Percentiles rank a stretch among this genome's conserved stretches.
These are phyloP conservation scores for Anseranas semipalmata DNA, from an alignment of 2,113 vertebrate species.

Conservation along the genomic window DNA sequence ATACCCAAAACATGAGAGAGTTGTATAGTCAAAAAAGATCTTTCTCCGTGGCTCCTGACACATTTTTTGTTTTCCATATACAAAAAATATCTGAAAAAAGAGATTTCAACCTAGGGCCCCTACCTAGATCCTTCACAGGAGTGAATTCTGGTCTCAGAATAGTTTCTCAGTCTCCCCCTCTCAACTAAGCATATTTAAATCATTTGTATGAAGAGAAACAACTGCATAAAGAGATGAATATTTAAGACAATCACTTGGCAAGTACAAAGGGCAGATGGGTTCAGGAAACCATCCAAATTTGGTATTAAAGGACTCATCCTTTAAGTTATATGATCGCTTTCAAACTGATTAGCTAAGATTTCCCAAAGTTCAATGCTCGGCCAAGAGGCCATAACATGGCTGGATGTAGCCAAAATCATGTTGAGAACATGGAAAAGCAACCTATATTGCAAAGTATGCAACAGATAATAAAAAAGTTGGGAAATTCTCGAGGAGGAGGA, in stretches of 20 bases:
- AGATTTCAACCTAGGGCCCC: background rate
- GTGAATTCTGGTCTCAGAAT: background rate
- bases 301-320: background rate
- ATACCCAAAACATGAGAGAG: background rate
- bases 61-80: background rate
- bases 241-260: background rate
- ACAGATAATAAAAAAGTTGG: background rate
- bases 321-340: background rate
- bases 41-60: background rate
- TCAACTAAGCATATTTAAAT: background rate
- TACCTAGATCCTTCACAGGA: fast-evolving
- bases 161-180: background rate
- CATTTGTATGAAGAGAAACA: background rate
- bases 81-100: background rate
- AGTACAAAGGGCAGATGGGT: background rate
- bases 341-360: background rate
- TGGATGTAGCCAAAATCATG: background rate
- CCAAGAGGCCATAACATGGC: background rate
- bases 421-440: background rate
- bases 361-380: background rate
- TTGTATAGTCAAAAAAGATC: background rate
- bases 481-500: background rate
- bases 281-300: background rate
- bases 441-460: background rate
- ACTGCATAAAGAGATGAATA: background rate